Percentiles rank a stretch among this genome's conserved stretches.
These are phyloP conservation scores for Myripristis murdjan DNA, from an alignment of 2,797 vertebrate genomes.

Conservation along the genomic window DNA sequence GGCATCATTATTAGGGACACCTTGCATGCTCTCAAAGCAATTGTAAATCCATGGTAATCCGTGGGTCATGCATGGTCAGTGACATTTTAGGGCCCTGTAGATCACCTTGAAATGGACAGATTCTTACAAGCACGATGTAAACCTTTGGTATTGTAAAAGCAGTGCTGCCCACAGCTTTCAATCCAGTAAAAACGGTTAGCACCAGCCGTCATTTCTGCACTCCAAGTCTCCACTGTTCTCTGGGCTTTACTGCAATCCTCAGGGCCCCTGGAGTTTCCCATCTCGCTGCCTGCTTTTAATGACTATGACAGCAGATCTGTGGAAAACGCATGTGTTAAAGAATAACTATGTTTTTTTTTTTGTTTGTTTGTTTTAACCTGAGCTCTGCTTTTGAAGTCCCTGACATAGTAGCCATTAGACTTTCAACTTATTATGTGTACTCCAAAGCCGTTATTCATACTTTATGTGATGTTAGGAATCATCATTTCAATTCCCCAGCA, in stretches of 20 bases:
- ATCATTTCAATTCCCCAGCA: background rate
- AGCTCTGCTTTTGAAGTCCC: background rate
- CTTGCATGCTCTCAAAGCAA: conserved; percentile 36
- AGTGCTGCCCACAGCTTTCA: conserved; percentile 31
- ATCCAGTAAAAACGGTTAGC: conserved; percentile 34
- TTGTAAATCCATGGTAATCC: conserved; percentile 47
- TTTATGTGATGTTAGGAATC: background rate
- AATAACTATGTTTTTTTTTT: background rate
- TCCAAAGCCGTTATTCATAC: background rate
- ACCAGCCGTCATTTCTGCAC: background rate
- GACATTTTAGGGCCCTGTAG: conserved; percentile 42
- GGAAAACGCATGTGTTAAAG: background rate
- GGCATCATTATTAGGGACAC: conserved; percentile 32
- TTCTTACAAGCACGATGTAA: conserved; percentile 16
- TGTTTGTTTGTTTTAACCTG: background rate
- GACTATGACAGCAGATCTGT: conserved; percentile 11
- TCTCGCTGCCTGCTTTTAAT: conserved; percentile 13
- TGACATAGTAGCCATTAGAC: background rate
- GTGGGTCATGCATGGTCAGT: conserved; percentile 21
- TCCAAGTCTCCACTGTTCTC: background rate
- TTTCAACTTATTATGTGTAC: background rate
- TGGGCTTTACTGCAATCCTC: background rate
- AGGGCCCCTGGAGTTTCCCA: background rate
- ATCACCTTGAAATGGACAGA: conserved; percentile 55
- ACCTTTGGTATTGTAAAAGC: conserved; percentile 33